These are phyloP conservation scores for Axea sp. DNA, from an alignment of 2,888 invertebrate genomes.

Conservation along the genomic window DNA sequence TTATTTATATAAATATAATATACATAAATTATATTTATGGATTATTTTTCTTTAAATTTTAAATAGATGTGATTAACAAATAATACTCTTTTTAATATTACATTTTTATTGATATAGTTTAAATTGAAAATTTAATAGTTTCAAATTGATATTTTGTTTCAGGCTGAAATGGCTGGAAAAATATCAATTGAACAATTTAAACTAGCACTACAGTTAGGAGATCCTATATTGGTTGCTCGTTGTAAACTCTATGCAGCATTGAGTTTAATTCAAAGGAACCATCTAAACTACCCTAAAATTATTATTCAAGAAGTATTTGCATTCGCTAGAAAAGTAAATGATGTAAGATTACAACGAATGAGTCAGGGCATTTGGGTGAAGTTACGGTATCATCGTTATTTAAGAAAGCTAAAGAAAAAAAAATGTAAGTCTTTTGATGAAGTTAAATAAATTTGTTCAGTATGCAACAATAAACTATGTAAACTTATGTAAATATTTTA, in stretches of 20 bases:
- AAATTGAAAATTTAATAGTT: too few species aligned
- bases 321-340: slow-evolving; percentile 80
- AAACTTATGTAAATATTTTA: too few species aligned
- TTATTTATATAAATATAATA: too few species aligned
- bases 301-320: slow-evolving; percentile 83
- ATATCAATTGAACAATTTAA: slow-evolving; percentile 92
- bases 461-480: too few species aligned
- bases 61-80: too few species aligned
- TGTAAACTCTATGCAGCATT: slow-evolving; percentile 93
- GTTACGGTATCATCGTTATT: slow-evolving; percentile 82
- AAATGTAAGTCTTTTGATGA: too few species aligned
- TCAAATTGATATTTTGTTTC: slow-evolving; percentile 45
- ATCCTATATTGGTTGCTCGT: slow-evolving; percentile 89
- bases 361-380: slow-evolving; percentile 93
- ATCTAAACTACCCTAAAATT: slow-evolving; percentile 83
- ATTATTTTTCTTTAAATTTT: too few species aligned
- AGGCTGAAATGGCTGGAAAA: slow-evolving; percentile 93
- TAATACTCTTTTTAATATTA: too few species aligned
- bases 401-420: slow-evolving; percentile 20
- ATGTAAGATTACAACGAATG: slow-evolving; percentile 87
- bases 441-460: too few species aligned
- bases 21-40: too few species aligned
- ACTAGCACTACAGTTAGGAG: slow-evolving; percentile 89
- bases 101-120: too few species aligned
- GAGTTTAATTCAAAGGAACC: slow-evolving; percentile 91